Percentiles rank a stretch among this genome's conserved stretches.
phyloP scores from a whole-genome alignment of 2,888 invertebrate species.

The Caenorhabditis zanzibari region DNA sequence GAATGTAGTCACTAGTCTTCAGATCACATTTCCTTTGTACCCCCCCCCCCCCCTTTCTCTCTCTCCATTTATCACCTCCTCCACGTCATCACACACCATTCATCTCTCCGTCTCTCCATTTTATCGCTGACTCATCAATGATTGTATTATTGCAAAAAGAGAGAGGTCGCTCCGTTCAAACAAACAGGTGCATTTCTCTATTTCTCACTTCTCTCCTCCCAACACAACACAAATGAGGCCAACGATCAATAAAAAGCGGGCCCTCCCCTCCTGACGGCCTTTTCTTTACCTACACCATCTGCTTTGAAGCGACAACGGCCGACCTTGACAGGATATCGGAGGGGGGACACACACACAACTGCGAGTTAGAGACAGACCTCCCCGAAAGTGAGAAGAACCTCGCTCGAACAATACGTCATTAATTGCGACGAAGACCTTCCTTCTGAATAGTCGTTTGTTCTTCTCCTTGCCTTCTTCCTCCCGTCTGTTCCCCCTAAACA shows the following conservation, averaged over 20 bases:
- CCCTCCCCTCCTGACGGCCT: conserved; percentile 24
- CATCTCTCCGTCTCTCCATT: conserved; percentile 14
- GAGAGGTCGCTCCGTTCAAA: conserved; percentile 47
- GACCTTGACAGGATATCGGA: conserved; percentile 48
- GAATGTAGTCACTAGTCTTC: background rate
- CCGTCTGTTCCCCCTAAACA: background rate
- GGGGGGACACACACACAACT: conserved; percentile 12
- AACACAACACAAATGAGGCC: conserved; percentile 2
- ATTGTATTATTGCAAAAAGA: conserved; percentile 40
- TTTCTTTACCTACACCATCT: conserved; percentile 48
- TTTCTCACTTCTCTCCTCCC: conserved; percentile 5
- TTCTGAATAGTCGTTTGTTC: conserved; percentile 31
- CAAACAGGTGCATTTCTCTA: conserved; percentile 58
- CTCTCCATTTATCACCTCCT: conserved; percentile 42
- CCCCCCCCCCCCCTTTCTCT: too few species aligned
- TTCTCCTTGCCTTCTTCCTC: conserved; percentile 1
- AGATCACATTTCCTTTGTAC: conserved; percentile 7
- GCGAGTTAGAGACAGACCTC: conserved; percentile 38
- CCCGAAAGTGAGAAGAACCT: conserved; percentile 29
- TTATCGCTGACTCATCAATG: conserved; percentile 43
- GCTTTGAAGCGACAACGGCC: conserved; percentile 11
- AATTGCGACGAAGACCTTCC: conserved; percentile 17
- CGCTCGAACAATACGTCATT: conserved; percentile 53
- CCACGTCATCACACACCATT: conserved; percentile 17
- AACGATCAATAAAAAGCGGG: conserved; percentile 54